Evolutionary conservation across 53 echinoderm and acorn worm genomes (phyloP), one percentile per base, ranked within the genome.

Genomic region (Echinarachnius parma): DNA sequence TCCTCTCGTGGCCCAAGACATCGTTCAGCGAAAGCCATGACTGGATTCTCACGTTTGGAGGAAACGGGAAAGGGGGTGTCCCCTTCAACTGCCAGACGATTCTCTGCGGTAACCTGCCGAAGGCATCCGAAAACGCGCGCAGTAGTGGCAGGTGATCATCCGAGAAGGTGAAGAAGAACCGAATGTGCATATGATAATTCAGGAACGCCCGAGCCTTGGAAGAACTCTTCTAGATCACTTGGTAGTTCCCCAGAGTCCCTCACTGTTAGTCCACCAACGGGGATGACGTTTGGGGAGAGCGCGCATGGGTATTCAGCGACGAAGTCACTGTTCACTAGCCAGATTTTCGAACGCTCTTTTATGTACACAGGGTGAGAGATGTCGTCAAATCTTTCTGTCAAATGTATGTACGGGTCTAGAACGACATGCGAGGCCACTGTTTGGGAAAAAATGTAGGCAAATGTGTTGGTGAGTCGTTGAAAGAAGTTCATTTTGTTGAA

Each of bases 1-100:
- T 88, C 36, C 75, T 75, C 0, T 75, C 78, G 34, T 88, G 88
- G 48, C 88, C 88, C 22, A 88, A 62, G 2, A 88, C 58, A 29
- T 87, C 87, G 21, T 87, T 87, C 20, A 72, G 59, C 2, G 87
- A 83, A 4, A 87, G 64, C 87, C 87, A 87, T 15, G 64, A 72
- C 2, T 83, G 31, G 27, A 83, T 65, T 44, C 66, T 78, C 36
- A 78, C 61, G 64, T 87, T 87, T 35, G 62, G 36, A 9, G 79
- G 79, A 18, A 87, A 19, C 30, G 64, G 36, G 21, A 64, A 30
- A 5, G 87, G 79, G 4, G 64, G 75, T 18, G 34, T 28, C 5
- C 75, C 65, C 28, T 83, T 68, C 57, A 70, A 54, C 23, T 55
- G 62, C 87, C 87, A 87, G 5, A 87, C 61, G 28, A 87, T 60